Percentiles rank a stretch among this genome's conserved stretches.
Conservation (phyloP, 2,797 vertebrate genomes). For the Leptoclinus maculatus region DNA sequence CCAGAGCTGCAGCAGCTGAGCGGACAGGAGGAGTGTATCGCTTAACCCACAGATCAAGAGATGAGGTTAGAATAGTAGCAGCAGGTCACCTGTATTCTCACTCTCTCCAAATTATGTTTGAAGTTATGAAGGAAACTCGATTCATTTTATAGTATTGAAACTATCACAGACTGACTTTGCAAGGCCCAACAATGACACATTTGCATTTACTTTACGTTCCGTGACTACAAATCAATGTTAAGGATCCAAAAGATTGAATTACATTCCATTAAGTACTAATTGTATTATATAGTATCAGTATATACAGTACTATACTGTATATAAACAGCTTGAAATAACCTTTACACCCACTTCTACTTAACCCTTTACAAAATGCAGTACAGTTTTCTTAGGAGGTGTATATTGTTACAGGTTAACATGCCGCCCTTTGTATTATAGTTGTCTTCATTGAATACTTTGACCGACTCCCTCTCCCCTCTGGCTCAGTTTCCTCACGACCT, state of each 20-base stretch:
- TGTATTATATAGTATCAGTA: background rate
- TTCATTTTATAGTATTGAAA: background rate
- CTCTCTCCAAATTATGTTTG: background rate
- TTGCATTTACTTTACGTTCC: background rate
- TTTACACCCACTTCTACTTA: background rate
- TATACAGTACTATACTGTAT: too few relatives aligned
- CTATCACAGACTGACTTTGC: background rate
- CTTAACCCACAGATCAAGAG: slow-evolving; percentile 5
- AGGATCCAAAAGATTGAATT: background rate
- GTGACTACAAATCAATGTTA: background rate
- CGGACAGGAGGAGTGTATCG: background rate
- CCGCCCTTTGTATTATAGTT: slow-evolving; percentile 25
- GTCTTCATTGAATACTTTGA: background rate
- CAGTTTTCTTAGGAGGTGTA: background rate
- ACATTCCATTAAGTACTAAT: background rate
- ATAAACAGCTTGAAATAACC: slow-evolving; percentile 1
- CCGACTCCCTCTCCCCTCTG: background rate
- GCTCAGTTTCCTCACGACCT: slow-evolving; percentile 52
- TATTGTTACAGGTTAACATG: slow-evolving; percentile 8
- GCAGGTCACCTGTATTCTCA: background rate
- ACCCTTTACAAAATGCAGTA: slow-evolving; percentile 2
- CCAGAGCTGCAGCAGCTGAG: background rate
- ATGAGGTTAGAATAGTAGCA: background rate
- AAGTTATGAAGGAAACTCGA: background rate
- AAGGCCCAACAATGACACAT: background rate